A percentile compares a stretch with the other conserved stretches of the same genome.
Conservation (phyloP, 2,888 invertebrate genomes). For the Cephus rjabovi region DNA sequence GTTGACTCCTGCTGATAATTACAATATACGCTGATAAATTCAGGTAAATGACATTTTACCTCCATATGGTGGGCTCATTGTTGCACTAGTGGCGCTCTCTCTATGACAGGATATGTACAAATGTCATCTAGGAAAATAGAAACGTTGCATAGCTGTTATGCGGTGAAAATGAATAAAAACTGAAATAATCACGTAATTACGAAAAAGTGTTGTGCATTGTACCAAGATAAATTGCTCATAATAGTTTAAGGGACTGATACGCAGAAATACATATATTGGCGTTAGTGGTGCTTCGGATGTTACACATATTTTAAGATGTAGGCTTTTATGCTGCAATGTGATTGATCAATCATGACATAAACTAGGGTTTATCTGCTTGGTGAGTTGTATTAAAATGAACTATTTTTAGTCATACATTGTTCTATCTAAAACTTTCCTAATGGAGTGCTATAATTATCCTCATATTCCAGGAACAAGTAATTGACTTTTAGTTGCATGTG, state of each 20-base stretch:
- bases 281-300: background rate
- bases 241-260: background rate
- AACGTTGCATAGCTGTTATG: background rate
- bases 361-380: conserved; percentile 29
- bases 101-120: background rate
- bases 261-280: background rate
- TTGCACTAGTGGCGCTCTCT: background rate
- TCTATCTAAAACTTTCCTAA: background rate
- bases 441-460: background rate
- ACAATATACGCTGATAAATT: background rate
- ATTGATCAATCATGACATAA: conserved; percentile 34
- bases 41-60: background rate
- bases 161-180: conserved; percentile 1
- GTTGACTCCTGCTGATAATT: background rate
- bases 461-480: background rate
- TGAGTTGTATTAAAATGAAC: conserved; percentile 20
- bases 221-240: background rate
- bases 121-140: background rate
- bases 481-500: background rate
- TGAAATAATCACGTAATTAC: background rate
- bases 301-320: conserved; percentile 24
- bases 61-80: background rate
- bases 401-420: background rate
- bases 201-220: background rate
- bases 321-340: conserved; percentile 16